Conservation (phyloP, 2,888 invertebrate genomes). For the Digitonthophagus gazella region DNA sequence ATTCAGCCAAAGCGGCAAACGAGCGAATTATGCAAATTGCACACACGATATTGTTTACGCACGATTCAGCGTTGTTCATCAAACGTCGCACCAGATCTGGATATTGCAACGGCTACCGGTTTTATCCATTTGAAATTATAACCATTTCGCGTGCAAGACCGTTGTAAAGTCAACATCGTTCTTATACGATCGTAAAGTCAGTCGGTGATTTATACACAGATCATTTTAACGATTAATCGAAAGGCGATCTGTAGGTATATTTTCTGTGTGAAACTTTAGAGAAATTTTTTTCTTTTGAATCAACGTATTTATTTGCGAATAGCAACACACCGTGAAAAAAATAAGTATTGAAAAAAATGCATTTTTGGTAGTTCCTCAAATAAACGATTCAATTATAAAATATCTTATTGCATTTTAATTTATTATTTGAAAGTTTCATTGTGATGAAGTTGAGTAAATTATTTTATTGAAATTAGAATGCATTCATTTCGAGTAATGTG, state of each 20-base stretch:
- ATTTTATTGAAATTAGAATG: too few species aligned
- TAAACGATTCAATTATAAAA: too few species aligned
- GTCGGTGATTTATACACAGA: neutral
- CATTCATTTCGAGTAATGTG: too few species aligned
- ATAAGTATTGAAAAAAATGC: too few species aligned
- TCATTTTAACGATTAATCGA: neutral
- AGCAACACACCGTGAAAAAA: too few species aligned
- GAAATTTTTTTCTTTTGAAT: neutral
- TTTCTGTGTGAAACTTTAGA: too few species aligned
- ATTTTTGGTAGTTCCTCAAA: too few species aligned
- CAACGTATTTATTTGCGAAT: neutral
- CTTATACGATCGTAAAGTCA: neutral
- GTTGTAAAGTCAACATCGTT: constrained; percentile 10
- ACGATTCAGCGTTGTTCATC: neutral
- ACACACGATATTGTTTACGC: constrained; percentile 8
- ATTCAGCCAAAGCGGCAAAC: neutral
- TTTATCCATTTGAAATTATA: constrained; percentile 9
- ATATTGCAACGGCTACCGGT: constrained; percentile 6
- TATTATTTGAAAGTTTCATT: too few species aligned
- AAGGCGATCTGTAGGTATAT: neutral
- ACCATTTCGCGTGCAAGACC: constrained; percentile 10
- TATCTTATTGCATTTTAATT: too few species aligned
- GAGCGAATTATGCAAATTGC: constrained; percentile 11
- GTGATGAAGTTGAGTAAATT: too few species aligned
- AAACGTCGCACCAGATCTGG: neutral